Base-by-base conservation (phyloP, 2,888 invertebrate genomes). In the Mechanitis mazaeus region DNA sequence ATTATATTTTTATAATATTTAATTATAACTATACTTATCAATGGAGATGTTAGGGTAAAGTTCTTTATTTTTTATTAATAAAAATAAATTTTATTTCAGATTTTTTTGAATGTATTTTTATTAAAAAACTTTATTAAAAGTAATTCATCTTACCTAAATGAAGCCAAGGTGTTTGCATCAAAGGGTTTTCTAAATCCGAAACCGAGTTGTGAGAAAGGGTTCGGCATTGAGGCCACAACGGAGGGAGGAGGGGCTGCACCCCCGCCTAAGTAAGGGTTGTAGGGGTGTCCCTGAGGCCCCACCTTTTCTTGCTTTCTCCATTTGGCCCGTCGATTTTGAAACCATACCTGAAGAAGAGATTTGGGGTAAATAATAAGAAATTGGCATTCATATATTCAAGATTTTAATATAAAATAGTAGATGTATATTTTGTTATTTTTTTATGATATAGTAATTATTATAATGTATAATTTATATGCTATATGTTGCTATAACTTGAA, bases 281-380 rank as follows among this genome's bases (percentile, higher is more conserved):
- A 97, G 0, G 97, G 97, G 81, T 97, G 97, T 2, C 93, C 96
- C 75, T 96, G 95, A 0, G 97, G 97, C 0, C 97, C 97, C 63
- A 97, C 97, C 85, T 96, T 97, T 85, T 97, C 97, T 78, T 96
- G 96, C 78, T 97, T 97, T 50, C 97, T 92, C 97, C 97, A 97
- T 87, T 97, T 97, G 55, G 97, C 97, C 50, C 97, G 92, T 1
- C 97, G 92, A 83, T 97, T 97, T 90, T 97, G 97, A 84, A 97
- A 97, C 97, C 97, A 97, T 4, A 97, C 97, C 97, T 97, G 93
- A 0, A 42, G 42, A 42, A 11, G 42, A 11, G 1, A 11, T 9
- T 42, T 5, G 7, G 9, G 42, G 9, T 42, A 42, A 42, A 42
- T 42, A 42, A 42, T 9, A 42, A 11, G 20, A 20, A 6, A 42